Base-by-base conservation (phyloP, 1,140 invertebrate species). In the Drosophila novamexicana region DNA sequence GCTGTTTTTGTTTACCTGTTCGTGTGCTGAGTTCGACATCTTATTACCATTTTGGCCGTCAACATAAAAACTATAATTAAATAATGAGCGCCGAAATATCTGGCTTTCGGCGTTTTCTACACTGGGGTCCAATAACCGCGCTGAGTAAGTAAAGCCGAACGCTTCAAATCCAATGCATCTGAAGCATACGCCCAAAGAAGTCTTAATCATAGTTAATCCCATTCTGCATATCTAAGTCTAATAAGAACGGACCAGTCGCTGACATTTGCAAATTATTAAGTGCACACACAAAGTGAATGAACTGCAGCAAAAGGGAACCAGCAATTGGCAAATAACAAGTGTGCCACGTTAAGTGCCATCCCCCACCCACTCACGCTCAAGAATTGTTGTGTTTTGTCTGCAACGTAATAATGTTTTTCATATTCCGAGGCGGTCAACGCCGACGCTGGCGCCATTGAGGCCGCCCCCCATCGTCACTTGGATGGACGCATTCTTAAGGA, bases 101-200 rank as follows among this genome's bases (percentile, higher is more conserved):
- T 29, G 69, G 94, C 61, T 93, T 96, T 73, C 94, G 93, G 79
- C 94, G 94, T 90, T 92, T 97, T 79, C 94, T 94, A 62, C 96
- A 97, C 91, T 97, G 96, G 96, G 96, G 96, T 63, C 96, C 96
- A 72, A 92, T 97, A 56, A 94, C 95, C 36, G 96, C 96, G 69
- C 92, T 97, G 67, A 94, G 96, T 97, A 94, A 93, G 93, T 93
- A 42, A 44, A 74, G 12, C 2, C 18, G 9, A 18, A 22, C 5
- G 1, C 29, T 12, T 4, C 6, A 49, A 6, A 12, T 22, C 9
- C 36, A 42, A 7, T 5, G 14, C n/a, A 40, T 5, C 3, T 6
- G 10, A 0, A 37, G 29, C 14, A 22, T 16, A 70, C 49, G 58
- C 67, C 67, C 40, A 47, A 1, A n/a, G 40, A 12, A 39, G n/a